These are phyloP conservation scores for Eupeodes corollae DNA, from an alignment of 1,140 invertebrate species.

Conservation along the genomic window DNA sequence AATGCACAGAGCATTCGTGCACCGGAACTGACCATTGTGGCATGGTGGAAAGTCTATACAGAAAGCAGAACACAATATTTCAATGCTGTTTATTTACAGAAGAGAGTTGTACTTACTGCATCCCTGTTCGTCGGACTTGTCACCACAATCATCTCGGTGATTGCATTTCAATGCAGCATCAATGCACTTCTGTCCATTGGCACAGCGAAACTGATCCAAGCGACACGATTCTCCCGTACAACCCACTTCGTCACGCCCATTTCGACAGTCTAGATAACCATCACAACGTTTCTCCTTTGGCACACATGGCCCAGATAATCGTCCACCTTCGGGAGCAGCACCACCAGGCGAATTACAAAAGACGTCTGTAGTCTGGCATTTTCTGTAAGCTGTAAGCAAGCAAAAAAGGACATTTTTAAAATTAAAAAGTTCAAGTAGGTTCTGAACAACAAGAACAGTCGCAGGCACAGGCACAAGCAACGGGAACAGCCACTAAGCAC, in stretches of 20 bases:
- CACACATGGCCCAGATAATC: conserved; percentile 61
- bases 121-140: conserved; percentile 77
- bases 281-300: conserved; percentile 79
- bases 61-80: neutral
- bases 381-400: conserved; percentile 64
- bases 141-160: conserved; percentile 78
- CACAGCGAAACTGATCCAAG: conserved; percentile 82
- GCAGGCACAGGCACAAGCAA: too few species aligned
- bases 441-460: too few species aligned
- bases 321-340: conserved; percentile 37
- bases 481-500: too few species aligned
- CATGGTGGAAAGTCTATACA: conserved; percentile 76
- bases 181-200: conserved; percentile 70
- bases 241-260: conserved; percentile 71
- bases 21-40: conserved; percentile 81
- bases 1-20: conserved; percentile 87
- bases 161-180: conserved; percentile 73
- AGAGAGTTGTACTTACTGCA: conserved; percentile 54
- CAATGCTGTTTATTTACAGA: too few species aligned
- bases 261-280: conserved; percentile 78
- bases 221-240: conserved; percentile 64
- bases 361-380: conserved; percentile 73
- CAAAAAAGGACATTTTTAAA: conserved; percentile 3
- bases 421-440: too few species aligned
- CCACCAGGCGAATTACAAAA: conserved; percentile 51